These are phyloP conservation scores for Thalassoma bifasciatum DNA, from an alignment of 2,113 vertebrate species.

Conservation along the genomic window DNA sequence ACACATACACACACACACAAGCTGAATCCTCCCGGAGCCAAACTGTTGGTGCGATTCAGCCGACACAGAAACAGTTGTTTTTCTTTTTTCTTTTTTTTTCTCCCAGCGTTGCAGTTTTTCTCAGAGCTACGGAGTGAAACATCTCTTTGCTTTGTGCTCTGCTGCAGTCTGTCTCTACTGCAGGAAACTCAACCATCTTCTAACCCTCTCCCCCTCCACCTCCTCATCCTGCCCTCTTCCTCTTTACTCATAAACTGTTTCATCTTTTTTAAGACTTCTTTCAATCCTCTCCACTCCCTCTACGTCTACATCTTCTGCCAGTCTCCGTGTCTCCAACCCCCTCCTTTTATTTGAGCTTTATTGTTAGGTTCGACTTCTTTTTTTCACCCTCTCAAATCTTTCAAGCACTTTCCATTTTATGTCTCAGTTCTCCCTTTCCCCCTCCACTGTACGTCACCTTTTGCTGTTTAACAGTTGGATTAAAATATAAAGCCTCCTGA, in stretches of 20 bases:
- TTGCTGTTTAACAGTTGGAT: neutral
- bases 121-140: conserved; percentile 20
- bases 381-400: conserved; percentile 8
- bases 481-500: too few species aligned
- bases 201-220: conserved; percentile 8
- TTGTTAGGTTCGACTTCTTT: neutral
- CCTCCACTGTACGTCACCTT: neutral
- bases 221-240: conserved; percentile 10
- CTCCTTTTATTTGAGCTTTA: neutral
- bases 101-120: conserved; percentile 14
- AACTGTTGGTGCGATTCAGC: conserved; percentile 30
- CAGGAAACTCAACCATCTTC: conserved; percentile 19
- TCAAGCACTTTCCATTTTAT: conserved; percentile 11
- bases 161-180: conserved; percentile 33
- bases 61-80: conserved; percentile 18
- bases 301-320: neutral
- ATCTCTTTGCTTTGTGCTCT: conserved; percentile 31
- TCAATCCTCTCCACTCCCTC: conserved; percentile 9
- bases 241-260: neutral
- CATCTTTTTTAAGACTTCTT: neutral
- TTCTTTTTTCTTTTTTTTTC: conserved; percentile 42
- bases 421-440: neutral
- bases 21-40: conserved; percentile 2
- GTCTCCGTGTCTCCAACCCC: neutral
- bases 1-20: conserved; percentile 9